These are phyloP conservation scores for Ciconia boyciana DNA, from an alignment of 2,113 vertebrate genomes.

Conservation along the genomic window DNA sequence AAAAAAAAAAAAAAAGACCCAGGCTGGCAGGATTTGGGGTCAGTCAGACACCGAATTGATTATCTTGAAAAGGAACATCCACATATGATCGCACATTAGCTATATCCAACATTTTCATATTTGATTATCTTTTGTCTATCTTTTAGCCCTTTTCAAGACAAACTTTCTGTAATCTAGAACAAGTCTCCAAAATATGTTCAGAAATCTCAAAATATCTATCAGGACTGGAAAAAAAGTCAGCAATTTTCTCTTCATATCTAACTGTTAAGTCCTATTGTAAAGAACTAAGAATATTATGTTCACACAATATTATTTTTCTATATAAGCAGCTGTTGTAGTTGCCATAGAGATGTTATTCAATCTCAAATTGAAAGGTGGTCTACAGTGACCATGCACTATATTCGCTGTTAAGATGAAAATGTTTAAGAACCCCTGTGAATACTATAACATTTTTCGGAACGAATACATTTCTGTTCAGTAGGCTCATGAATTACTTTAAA, in stretches of 20 bases:
- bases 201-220: neutral
- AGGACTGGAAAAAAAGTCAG: neutral
- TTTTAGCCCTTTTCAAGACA: neutral
- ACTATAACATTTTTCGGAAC: neutral
- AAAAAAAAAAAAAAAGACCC: neutral
- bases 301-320: neutral
- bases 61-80: neutral
- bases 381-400: neutral
- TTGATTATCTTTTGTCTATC: neutral
- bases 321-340: neutral
- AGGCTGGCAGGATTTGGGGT: neutral
- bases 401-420: neutral
- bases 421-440: neutral
- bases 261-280: neutral
- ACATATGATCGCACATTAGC: accelerated
- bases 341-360: constrained; percentile 19
- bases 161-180: neutral
- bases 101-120: neutral
- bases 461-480: neutral
- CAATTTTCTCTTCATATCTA: neutral
- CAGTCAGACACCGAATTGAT: neutral
- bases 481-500: neutral
- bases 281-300: neutral
- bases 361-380: neutral
- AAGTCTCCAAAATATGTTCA: neutral